Percentiles rank a stretch among this genome's conserved stretches.
Evolutionary conservation across 2,113 vertebrate genomes (phyloP).

Genomic region (Macrotis lagotis): DNA sequence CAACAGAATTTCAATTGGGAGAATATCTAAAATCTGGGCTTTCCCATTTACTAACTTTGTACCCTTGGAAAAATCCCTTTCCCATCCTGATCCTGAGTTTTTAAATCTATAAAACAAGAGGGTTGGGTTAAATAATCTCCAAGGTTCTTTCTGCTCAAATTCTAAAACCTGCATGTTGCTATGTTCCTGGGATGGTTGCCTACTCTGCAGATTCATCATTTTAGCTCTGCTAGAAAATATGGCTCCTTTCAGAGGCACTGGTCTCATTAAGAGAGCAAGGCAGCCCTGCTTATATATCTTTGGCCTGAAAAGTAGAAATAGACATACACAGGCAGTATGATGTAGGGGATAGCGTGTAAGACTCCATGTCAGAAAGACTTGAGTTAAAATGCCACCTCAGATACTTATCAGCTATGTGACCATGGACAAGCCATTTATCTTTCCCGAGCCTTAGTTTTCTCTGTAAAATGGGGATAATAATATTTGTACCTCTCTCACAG

Average conservation of each 20-base stretch:
- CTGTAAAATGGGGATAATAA: background rate
- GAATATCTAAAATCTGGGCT: background rate
- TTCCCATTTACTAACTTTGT: background rate
- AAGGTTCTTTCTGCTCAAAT: background rate
- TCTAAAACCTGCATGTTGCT: background rate
- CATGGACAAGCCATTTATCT: background rate
- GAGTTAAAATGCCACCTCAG: background rate
- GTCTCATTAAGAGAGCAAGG: background rate
- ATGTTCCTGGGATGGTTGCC: background rate
- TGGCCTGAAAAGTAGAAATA: background rate
- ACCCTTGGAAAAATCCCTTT: background rate
- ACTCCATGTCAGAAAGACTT: background rate
- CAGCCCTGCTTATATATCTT: background rate
- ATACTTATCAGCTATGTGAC: background rate
- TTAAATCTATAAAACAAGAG: background rate
- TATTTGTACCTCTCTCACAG: background rate
- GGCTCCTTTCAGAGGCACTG: background rate
- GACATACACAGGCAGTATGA: background rate
- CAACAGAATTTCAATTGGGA: background rate
- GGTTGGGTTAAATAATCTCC: background rate
- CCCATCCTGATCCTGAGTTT: background rate
- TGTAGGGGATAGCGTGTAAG: background rate
- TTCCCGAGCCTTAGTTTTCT: background rate
- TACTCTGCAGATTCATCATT: background rate
- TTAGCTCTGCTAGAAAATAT: background rate